Percentiles rank a stretch among this genome's conserved stretches.
Evolutionary conservation across 2,888 invertebrate genomes (phyloP).

Genomic region (Leptinotarsa juncta): DNA sequence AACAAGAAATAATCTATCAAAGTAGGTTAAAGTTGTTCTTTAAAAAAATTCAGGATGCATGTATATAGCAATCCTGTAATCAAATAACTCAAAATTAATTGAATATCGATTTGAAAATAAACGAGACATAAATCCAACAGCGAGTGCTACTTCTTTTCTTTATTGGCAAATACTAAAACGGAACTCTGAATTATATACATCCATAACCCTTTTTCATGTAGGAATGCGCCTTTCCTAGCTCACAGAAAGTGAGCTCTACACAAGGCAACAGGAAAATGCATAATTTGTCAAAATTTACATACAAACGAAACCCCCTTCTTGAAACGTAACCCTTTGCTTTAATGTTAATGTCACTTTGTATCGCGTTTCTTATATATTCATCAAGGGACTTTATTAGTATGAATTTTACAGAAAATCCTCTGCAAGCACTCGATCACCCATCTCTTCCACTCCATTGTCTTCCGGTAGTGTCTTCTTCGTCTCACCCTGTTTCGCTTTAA

Average conservation of each 20-base stretch:
- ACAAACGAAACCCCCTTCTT: slow-evolving; percentile 61
- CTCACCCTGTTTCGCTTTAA: slow-evolving; percentile 32
- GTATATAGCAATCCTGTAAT: too few relatives aligned
- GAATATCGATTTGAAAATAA: too few relatives aligned
- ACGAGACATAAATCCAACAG: too few relatives aligned
- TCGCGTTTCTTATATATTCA: slow-evolving; percentile 65
- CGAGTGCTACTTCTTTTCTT: neutral
- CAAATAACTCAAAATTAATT: too few relatives aligned
- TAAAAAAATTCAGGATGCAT: too few relatives aligned
- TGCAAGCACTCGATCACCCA: slow-evolving; percentile 33
- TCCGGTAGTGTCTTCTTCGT: slow-evolving; percentile 35
- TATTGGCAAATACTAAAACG: neutral
- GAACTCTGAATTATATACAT: neutral
- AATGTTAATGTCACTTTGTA: slow-evolving; percentile 65
- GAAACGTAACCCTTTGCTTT: slow-evolving; percentile 63
- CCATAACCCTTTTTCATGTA: neutral
- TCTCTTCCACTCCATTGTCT: slow-evolving; percentile 36
- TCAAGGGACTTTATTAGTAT: slow-evolving; percentile 64
- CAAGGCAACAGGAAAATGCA: slow-evolving; percentile 39
- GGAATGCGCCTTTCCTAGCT: slow-evolving; percentile 12
- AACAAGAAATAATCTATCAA: too few relatives aligned
- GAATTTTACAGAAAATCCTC: slow-evolving; percentile 49
- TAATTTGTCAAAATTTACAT: slow-evolving; percentile 56
- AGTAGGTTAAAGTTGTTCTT: too few relatives aligned
- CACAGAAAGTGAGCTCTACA: slow-evolving; percentile 35